Evolutionary conservation across 2,888 invertebrate species (phyloP).

Genomic region (Habroteleia sp.): DNA sequence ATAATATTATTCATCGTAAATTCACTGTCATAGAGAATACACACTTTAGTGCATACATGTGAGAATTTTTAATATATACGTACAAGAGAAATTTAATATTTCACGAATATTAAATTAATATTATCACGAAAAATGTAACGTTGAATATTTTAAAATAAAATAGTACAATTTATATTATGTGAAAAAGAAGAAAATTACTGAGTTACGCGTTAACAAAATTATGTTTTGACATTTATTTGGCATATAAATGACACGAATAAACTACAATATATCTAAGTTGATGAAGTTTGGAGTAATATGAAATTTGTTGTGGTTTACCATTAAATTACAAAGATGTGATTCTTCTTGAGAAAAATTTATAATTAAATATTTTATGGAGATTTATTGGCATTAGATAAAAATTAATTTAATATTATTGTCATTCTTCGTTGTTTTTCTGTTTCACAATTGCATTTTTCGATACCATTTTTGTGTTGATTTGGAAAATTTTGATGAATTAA

Average conservation of each 20-base stretch:
- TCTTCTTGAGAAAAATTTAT: no score
- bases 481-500: no score
- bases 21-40: constrained; percentile 12
- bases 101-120: constrained; percentile 43
- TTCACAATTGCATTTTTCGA: no score
- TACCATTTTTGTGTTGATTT: no score
- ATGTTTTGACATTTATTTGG: constrained; percentile 54
- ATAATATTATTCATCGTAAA: constrained; percentile 17
- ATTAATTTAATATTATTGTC: no score
- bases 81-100: constrained; percentile 25
- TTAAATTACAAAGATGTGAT: constrained; percentile 29
- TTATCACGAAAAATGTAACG: constrained; percentile 34
- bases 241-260: constrained; percentile 46
- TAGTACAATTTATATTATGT: constrained; percentile 18
- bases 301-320: constrained; percentile 11
- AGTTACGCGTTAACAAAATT: constrained; percentile 41
- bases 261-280: constrained; percentile 33
- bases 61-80: constrained; percentile 24
- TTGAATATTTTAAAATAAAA: constrained; percentile 33
- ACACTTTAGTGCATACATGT: constrained; percentile 27
- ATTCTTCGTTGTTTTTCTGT: no score
- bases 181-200: constrained; percentile 33
- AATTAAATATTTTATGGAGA: no score
- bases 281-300: constrained; percentile 22
- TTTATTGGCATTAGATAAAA: no score